phyloP scores from a whole-genome alignment of 2,888 invertebrate genomes.

The Drosophila colorata region DNA sequence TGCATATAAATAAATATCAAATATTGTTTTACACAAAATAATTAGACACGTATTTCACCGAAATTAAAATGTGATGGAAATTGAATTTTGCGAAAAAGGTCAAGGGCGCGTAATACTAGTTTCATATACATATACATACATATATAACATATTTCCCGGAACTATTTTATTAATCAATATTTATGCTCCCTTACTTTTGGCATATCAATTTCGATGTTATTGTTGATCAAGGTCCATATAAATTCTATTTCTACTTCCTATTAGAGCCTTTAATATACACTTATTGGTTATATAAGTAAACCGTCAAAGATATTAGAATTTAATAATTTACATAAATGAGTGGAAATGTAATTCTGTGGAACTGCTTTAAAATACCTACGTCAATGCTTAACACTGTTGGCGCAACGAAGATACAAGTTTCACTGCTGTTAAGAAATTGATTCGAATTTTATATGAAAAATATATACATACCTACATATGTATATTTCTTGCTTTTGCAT shows the following conservation, averaged over 20 bases:
- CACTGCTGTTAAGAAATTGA: slow-evolving; percentile 16
- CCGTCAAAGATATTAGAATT: background rate
- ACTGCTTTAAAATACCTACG: slow-evolving; percentile 25
- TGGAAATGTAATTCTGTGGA: slow-evolving; percentile 22
- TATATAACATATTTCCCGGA: background rate
- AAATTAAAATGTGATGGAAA: background rate
- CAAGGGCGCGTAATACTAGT: background rate
- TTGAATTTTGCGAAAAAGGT: background rate
- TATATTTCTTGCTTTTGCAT: slow-evolving; percentile 24
- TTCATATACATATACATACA: background rate
- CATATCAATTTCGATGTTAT: background rate
- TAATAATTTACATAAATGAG: slow-evolving; percentile 25
- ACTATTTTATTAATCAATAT: background rate
- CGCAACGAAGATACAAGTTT: slow-evolving; percentile 36
- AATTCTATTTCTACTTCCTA: no score
- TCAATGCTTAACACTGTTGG: slow-evolving; percentile 21
- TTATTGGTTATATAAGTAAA: no score
- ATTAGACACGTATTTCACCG: background rate
- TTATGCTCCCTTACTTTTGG: background rate
- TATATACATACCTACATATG: background rate
- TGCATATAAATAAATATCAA: background rate
- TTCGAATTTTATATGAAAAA: slow-evolving; percentile 8
- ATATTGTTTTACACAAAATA: background rate
- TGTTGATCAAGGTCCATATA: background rate
- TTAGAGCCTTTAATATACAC: no score